Evolutionary conservation across 2,113 vertebrate species (phyloP).

Genomic region (Herpailurus yagouaroundi): DNA sequence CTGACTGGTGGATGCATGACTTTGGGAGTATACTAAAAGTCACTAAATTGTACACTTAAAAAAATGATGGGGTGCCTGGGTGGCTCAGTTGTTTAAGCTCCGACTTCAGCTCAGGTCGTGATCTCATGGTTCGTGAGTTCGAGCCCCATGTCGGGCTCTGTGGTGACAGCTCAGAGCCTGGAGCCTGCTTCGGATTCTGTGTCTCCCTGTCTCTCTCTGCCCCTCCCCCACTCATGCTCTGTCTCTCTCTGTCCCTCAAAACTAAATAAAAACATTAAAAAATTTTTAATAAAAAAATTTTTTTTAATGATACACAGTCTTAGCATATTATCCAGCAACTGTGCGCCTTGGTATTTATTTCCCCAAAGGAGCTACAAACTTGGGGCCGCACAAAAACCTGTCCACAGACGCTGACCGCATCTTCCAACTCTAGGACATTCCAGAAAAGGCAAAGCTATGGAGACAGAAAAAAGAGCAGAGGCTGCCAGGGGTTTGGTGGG

Average conservation of each 20-base stretch:
- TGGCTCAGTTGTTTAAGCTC: too few relatives aligned
- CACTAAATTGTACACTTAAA: neutral
- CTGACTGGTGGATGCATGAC: rapidly evolving
- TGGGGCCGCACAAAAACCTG: neutral
- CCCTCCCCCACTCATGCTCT: too few relatives aligned
- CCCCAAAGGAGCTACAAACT: neutral
- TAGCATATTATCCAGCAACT: neutral
- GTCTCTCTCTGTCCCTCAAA: too few relatives aligned
- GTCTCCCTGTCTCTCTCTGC: too few relatives aligned
- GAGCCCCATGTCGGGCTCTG: too few relatives aligned
- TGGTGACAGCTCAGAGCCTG: too few relatives aligned
- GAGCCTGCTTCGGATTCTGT: too few relatives aligned
- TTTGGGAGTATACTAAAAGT: neutral
- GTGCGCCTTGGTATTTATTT: neutral
- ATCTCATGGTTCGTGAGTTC: too few relatives aligned
- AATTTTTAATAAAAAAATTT: too few relatives aligned
- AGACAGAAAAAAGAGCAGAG: neutral
- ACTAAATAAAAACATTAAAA: too few relatives aligned
- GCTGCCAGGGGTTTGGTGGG: too few relatives aligned
- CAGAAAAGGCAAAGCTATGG: neutral
- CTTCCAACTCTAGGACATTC: neutral
- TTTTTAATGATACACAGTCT: neutral
- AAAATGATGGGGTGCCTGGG: neutral
- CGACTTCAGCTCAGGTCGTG: too few relatives aligned
- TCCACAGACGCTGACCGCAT: neutral